A percentile compares a stretch with the other conserved stretches of the same genome.
Conservation (phyloP, 1,140 invertebrate species). For the Pogonomyrmex barbatus region DNA sequence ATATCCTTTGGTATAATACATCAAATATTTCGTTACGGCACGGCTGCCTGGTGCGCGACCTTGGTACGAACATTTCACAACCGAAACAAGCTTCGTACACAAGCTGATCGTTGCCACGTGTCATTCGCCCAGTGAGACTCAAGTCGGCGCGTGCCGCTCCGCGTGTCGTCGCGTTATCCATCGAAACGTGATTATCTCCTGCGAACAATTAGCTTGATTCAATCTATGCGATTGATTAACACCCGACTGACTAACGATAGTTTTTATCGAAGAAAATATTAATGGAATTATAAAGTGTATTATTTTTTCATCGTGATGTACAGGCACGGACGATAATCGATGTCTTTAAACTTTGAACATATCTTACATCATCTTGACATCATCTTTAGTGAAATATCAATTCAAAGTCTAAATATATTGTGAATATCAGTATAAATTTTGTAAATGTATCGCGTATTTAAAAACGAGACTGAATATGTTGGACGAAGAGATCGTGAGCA, state of each 20-base stretch:
- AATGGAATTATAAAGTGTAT: background rate
- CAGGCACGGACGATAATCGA: background rate
- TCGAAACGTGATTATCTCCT: slow-evolving; percentile 1
- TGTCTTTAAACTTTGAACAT: background rate
- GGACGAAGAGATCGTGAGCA: background rate
- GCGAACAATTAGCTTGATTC: slow-evolving; percentile 4
- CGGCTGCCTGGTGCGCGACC: background rate
- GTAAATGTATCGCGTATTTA: background rate
- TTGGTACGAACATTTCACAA: background rate
- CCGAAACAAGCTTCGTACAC: background rate
- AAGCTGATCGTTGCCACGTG: background rate
- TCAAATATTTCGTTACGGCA: background rate
- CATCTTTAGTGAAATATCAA: no score
- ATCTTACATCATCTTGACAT: background rate
- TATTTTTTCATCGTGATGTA: background rate
- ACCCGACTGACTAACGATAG: background rate
- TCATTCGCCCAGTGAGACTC: slow-evolving; percentile 2
- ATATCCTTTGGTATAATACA: slow-evolving; percentile 9
- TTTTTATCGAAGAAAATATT: background rate
- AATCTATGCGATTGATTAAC: background rate
- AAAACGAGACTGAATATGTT: background rate
- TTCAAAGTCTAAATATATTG: no score
- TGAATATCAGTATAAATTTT: no score
- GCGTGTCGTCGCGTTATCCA: background rate
- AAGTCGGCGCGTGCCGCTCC: slow-evolving; percentile 1